Base-by-base conservation (phyloP, 2,888 invertebrate species). In the Crossocerus cetratus region DNA sequence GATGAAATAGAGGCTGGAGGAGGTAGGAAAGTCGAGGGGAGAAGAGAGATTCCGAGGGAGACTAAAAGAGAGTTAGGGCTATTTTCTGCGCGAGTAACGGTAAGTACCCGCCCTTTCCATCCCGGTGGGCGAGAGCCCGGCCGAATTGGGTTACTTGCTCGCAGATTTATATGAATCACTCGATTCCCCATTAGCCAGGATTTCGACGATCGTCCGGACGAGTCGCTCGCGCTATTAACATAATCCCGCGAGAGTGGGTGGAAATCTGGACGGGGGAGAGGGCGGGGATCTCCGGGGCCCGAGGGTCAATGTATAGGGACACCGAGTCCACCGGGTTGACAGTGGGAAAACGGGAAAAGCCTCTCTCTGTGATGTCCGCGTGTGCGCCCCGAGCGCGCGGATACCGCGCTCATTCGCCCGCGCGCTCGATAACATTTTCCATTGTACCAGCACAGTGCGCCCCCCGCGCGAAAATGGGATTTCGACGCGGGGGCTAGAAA, bases 371-470 rank as follows among this genome's bases (percentile, higher is more conserved):
- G 32, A 32, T 32, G 32, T 32, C 8, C 32, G 32, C 11, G 32
- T 32, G 11, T 5, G 32, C 11, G 32, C 11, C 1, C 11, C 1
- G 2, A n/a, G n/a, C 1, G 2, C 32, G 32, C 32, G 54, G 56
- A 53, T 54, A 77, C 58, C 56, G 63, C 69, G 71, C 70, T 32
- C 32, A 32, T 32, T 32, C 32, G 59, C 45, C 61, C 16, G 69
- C 16, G 69, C 73, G 75, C 69, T 82, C 81, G 83, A 84, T 84
- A 83, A 76, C 79, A 78, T 84, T 83, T 80, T 69, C 81, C 73
- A 78, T 81, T 83, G 82, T 81, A 59, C n/a, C n/a, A n/a, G n/a
- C n/a, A n/a, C n/a, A n/a, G n/a, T n/a, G 63, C 68, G 53, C 32
- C 23, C 2, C 23, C 32, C 42, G 44, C 20, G 54, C 60, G 65